These are phyloP conservation scores for Propithecus deckenii DNA, from an alignment of 2,797 vertebrate species.

Conservation along the genomic window DNA sequence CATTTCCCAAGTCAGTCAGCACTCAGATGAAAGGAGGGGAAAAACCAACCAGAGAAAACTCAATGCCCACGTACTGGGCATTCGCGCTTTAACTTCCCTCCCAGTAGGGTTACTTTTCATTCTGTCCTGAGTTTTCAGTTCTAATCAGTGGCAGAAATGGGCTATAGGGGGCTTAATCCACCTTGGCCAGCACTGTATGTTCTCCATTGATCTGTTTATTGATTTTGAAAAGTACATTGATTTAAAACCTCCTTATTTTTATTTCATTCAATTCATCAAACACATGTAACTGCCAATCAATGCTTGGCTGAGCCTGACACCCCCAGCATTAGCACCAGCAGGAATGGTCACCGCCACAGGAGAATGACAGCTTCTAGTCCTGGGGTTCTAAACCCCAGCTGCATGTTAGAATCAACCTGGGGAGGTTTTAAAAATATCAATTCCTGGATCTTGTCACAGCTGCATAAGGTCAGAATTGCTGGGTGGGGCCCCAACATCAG, in stretches of 20 bases:
- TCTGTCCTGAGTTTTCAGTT: background rate
- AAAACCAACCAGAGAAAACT: background rate
- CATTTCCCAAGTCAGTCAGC: background rate
- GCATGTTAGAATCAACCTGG: background rate
- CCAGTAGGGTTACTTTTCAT: background rate
- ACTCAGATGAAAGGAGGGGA: background rate
- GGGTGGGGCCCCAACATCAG: background rate
- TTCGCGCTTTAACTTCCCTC: background rate
- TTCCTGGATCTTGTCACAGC: background rate
- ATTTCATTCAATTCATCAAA: slow-evolving; percentile 14
- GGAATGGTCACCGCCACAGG: background rate
- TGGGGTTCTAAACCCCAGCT: background rate
- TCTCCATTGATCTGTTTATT: background rate
- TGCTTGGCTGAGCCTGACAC: background rate
- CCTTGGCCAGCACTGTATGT: background rate
- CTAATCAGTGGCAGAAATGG: background rate
- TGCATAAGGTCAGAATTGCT: background rate
- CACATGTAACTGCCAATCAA: background rate
- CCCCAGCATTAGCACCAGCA: background rate
- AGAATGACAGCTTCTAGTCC: background rate
- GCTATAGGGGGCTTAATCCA: background rate
- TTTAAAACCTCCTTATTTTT: slow-evolving; percentile 36
- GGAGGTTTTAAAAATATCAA: background rate
- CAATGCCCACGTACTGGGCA: background rate
- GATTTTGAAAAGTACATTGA: background rate